Conservation (phyloP, 2,797 vertebrate species). For the Ptychobarbus kaznakovi region DNA sequence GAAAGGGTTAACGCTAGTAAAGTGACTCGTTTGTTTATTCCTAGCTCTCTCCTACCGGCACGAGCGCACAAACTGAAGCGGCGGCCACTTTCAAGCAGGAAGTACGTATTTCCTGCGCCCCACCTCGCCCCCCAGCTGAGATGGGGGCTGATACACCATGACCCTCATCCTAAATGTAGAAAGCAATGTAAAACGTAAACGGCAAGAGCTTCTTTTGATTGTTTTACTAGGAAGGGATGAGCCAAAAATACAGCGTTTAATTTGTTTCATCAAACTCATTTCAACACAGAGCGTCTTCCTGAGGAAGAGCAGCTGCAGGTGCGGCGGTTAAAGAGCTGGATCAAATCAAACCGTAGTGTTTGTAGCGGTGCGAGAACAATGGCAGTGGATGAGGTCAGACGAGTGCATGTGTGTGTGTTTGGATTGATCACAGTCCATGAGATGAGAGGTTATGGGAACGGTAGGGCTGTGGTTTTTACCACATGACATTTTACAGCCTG, state of each 20-base stretch:
- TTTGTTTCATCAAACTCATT: slow-evolving; percentile 31
- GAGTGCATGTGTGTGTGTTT: background rate
- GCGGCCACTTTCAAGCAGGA: slow-evolving; percentile 73
- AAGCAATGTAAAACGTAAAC: slow-evolving; percentile 7
- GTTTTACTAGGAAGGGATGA: background rate
- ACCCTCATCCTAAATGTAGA: slow-evolving; percentile 9
- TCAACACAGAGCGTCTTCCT: slow-evolving; percentile 42
- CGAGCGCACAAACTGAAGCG: slow-evolving; percentile 72
- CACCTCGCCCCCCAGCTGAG: slow-evolving; percentile 73
- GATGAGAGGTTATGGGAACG: slow-evolving; percentile 20
- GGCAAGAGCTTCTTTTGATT: background rate
- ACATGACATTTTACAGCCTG: background rate
- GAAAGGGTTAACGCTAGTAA: slow-evolving; percentile 32
- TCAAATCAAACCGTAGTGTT: slow-evolving; percentile 42
- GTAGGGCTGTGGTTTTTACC: background rate
- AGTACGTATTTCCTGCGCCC: slow-evolving; percentile 80
- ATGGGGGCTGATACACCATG: slow-evolving; percentile 43
- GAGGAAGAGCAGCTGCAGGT: slow-evolving; percentile 45
- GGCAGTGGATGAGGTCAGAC: background rate
- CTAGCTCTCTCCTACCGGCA: slow-evolving; percentile 72
- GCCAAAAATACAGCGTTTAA: slow-evolving; percentile 22
- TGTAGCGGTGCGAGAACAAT: slow-evolving; percentile 20
- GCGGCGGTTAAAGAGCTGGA: slow-evolving; percentile 29
- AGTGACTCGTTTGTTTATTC: slow-evolving; percentile 77
- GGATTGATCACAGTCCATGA: slow-evolving; percentile 1